These are phyloP conservation scores for Andrena fulva DNA, from an alignment of 2,888 invertebrate species.

Conservation along the genomic window DNA sequence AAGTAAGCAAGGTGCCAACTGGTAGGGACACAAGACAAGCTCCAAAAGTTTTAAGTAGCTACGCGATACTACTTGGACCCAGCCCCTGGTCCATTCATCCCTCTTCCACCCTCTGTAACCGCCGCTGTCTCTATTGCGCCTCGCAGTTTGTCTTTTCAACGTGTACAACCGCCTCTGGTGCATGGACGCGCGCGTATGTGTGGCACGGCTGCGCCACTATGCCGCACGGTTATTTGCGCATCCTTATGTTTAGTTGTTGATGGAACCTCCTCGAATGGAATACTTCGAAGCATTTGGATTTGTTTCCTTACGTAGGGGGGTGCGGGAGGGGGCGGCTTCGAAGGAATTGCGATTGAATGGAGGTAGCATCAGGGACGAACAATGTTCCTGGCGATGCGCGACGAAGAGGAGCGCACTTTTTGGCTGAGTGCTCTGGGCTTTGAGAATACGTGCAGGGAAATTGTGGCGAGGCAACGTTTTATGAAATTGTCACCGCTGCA, in stretches of 20 bases:
- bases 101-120: constrained; percentile 28
- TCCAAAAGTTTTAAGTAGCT: constrained; percentile 71
- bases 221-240: constrained; percentile 1
- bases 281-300: constrained; percentile 1
- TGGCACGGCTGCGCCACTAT: neutral
- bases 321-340: neutral
- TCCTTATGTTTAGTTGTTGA: constrained; percentile 3
- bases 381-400: neutral
- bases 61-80: constrained; percentile 61
- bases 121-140: constrained; percentile 53
- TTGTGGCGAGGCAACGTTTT: neutral
- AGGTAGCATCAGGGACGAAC: neutral
- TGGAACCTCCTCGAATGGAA: neutral
- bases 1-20: constrained; percentile 74
- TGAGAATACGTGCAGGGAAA: neutral
- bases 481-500: neutral
- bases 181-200: neutral
- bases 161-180: constrained; percentile 29
- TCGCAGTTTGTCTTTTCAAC: constrained; percentile 63
- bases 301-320: neutral
- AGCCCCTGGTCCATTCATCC: constrained; percentile 24
- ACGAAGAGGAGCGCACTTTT: neutral
- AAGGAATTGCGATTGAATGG: constrained; percentile 1
- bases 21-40: constrained; percentile 73
- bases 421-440: neutral